Base-by-base conservation (phyloP, 2,888 invertebrate species). In the Pasiphila rectangulata region DNA sequence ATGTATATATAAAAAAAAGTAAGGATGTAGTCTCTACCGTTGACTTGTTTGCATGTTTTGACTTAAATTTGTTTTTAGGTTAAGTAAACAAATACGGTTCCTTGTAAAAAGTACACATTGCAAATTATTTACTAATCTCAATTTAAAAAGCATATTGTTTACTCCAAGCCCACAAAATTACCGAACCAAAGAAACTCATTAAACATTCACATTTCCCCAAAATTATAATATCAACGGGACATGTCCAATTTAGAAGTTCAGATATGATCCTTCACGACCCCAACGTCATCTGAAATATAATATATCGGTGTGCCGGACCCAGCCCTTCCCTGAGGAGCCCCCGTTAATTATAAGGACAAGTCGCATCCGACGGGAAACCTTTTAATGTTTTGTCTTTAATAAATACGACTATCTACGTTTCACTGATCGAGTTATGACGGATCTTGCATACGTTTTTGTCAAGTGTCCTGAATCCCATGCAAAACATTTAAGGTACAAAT, bases 271-370 rank as follows among this genome's bases (percentile, higher is more conserved):
- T 85, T 85, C 83, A 83, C 71, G 71, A 72, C 79, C 79, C 79
- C 58, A 61, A 64, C 86, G 87, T 83, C 87, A 86, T 84, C 83
- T 85, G 73, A 70, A 83, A 84, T 80, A 85, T 86, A 85, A 86
- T 87, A 85, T 86, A 87, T 87, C 78, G 76, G 75, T 75, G 66
- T 60, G 72, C 72, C 63, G 80, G 83, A 81, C 83, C 83, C 76
- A 64, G 63, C 21, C 41, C 64, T 66, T 85, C 86, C 86, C 83
- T 67, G 66, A 86, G 90, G 91, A 91, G 79, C 59, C 70, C 65
- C 82, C 80, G 90, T 91, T 91, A 91, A 91, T 91, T 91, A 91
- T 77, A 83, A 90, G 86, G 89, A 91, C 91, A 91, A 90, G 91
- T 89, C 88, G 64, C 72, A 54, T 56, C 58, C 54, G 63, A 66